Base-by-base conservation (phyloP, 1,140 invertebrate species). In the Lithobius niger region DNA sequence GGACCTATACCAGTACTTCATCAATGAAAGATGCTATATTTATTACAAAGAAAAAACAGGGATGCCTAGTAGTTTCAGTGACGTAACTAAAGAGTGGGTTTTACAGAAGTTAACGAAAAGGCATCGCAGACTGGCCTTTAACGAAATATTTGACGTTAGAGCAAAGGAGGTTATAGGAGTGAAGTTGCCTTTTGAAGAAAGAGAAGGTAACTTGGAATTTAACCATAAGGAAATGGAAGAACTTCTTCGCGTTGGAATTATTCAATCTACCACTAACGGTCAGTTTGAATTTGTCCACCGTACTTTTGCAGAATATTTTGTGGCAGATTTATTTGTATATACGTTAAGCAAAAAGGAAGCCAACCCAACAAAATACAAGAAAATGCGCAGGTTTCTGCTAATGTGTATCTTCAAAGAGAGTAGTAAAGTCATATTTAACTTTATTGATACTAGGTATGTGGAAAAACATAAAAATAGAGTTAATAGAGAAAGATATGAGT, bases 271-370 rank as follows among this genome's bases (percentile, higher is more conserved):
- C 26, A 57, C 15, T 27, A 55, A 56, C 47, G 27, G 28, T 4
- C 44, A 21, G 26, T 15, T 49, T 27, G 10, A n/a, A 6, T 57
- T 55, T 28, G 25, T 45, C 3, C 56, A 57, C 19, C 15, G 43
- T 18, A 57, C 55, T 15, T 56, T 57, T 57, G 22, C 50, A 2
- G 50, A 57, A 26, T 57, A 56, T 28, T 57, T 57, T 55, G 43
- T 36, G 44, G 56, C 56, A 28, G 40, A 27, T 18, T 57, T 28
- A 40, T 55, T 57, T 18, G 21, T 36, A 10, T 10, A n/a, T 36
- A 10, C 6, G 6, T 36, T 36, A n/a, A 36, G n/a, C 6, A 36
- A 10, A n/a, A 36, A 36, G n/a, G 31, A 36, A 36, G n/a, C 6
- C 31, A 10, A 10, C 31, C 31, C 31, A 10, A 6, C n/a, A 36